A percentile compares a stretch with the other conserved stretches of the same genome.
phyloP scores from a whole-genome alignment of 2,888 invertebrate species.

The Zhuqinia jingwanae region DNA sequence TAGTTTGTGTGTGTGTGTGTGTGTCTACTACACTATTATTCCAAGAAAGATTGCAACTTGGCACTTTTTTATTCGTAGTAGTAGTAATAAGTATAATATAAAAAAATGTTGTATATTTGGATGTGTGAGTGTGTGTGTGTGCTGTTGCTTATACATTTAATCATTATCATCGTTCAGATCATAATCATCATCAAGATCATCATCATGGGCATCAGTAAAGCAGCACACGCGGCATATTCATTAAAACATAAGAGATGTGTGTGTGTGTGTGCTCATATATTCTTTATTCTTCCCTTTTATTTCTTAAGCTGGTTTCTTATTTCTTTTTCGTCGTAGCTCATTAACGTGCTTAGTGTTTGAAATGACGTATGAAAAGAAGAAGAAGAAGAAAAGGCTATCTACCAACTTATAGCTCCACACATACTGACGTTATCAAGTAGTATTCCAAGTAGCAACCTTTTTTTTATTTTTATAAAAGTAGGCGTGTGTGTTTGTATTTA shows the following conservation, averaged over 20 bases:
- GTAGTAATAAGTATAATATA: not conserved
- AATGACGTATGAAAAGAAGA: constrained; percentile 43
- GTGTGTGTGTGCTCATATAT: too few species aligned
- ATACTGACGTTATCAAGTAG: too few species aligned
- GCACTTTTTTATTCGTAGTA: constrained; percentile 55
- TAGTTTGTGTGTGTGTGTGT: too few species aligned
- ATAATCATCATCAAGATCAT: constrained; percentile 47
- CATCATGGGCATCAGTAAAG: constrained; percentile 44
- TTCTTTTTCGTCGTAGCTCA: constrained; percentile 60
- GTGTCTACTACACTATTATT: constrained; percentile 45
- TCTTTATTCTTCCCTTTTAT: constrained; percentile 12
- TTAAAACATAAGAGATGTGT: constrained; percentile 59
- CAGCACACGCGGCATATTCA: constrained; percentile 63
- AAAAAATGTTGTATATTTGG: constrained; percentile 37
- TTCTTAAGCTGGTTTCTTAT: constrained; percentile 58
- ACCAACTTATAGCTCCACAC: too few species aligned
- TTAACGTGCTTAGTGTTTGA: constrained; percentile 61
- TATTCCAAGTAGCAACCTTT: not conserved
- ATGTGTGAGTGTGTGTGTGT: not conserved
- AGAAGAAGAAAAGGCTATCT: not conserved
- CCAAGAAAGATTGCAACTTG: constrained; percentile 58
- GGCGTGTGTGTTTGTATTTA: constrained; percentile 23
- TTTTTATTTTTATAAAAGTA: not conserved
- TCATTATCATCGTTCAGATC: constrained; percentile 34
- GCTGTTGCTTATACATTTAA: constrained; percentile 51